Percentiles rank a stretch among this genome's conserved stretches.
phyloP scores from a whole-genome alignment of 2,888 invertebrate species.

The Cosmorhoe ocellata region DNA sequence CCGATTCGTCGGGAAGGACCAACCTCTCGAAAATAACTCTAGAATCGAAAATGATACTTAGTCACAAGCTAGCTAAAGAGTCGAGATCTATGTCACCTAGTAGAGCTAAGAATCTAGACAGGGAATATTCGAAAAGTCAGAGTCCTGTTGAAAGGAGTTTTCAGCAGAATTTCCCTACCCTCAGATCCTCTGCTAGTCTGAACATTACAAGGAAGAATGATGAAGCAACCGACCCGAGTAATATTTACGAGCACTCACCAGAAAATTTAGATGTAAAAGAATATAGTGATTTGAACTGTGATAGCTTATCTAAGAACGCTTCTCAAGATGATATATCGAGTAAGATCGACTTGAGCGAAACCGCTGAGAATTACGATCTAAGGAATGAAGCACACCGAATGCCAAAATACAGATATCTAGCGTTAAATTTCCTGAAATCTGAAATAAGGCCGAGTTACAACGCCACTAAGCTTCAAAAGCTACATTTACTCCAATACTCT shows the following conservation, averaged over 20 bases:
- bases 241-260: conserved; percentile 74
- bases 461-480: conserved; percentile 85
- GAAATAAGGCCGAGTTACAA: conserved; percentile 89
- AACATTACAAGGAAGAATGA: conserved; percentile 57
- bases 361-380: conserved; percentile 73
- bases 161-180: conserved; percentile 62
- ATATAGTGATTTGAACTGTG: conserved; percentile 58
- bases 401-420: conserved; percentile 71
- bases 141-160: conserved; percentile 72
- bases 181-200: conserved; percentile 61
- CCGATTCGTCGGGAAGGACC: conserved; percentile 68
- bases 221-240: conserved; percentile 49
- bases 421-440: conserved; percentile 77
- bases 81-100: conserved; percentile 71
- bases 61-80: conserved; percentile 56
- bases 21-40: conserved; percentile 64
- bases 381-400: conserved; percentile 63
- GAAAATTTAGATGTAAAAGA: conserved; percentile 67
- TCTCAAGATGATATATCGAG: conserved; percentile 63
- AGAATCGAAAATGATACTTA: conserved; percentile 58
- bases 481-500: conserved; percentile 87
- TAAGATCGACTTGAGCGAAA: conserved; percentile 75
- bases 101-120: conserved; percentile 57
- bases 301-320: conserved; percentile 50
- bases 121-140: conserved; percentile 75